These are phyloP conservation scores for Microctonus brassicae DNA, from an alignment of 2,888 invertebrate species.

Conservation along the genomic window DNA sequence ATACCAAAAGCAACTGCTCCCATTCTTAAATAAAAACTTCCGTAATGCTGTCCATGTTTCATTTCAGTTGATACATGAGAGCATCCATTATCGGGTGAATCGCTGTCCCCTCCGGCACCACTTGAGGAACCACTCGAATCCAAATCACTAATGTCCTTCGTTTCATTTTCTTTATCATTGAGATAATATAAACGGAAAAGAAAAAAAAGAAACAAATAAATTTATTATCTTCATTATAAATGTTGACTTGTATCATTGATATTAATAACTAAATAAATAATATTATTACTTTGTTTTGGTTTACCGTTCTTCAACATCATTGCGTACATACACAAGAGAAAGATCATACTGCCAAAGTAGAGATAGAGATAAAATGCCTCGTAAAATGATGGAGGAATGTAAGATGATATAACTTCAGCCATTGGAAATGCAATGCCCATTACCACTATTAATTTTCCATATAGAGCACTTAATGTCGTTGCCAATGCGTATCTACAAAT, in stretches of 20 bases:
- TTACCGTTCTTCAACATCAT: conserved; percentile 79
- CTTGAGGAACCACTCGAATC: conserved; percentile 67
- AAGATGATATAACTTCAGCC: conserved; percentile 95
- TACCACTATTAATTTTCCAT: conserved; percentile 92
- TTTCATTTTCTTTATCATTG: conserved; percentile 54
- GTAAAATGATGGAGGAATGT: conserved; percentile 93
- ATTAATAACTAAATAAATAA: neutral
- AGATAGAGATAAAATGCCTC: conserved; percentile 91
- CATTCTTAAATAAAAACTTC: conserved; percentile 93
- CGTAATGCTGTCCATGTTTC: conserved; percentile 81
- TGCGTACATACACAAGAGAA: conserved; percentile 86
- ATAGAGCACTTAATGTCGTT: conserved; percentile 91
- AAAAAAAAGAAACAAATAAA: neutral
- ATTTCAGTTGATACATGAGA: conserved; percentile 67
- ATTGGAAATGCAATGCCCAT: conserved; percentile 96
- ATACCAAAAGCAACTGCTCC: conserved; percentile 97
- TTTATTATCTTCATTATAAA: neutral
- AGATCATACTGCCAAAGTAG: conserved; percentile 88
- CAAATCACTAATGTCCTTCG: conserved; percentile 66
- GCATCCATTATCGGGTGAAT: conserved; percentile 57
- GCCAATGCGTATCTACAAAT: conserved; percentile 84
- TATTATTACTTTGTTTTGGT: conserved; percentile 68
- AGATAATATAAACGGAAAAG: neutral
- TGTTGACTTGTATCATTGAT: neutral
- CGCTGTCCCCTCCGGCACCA: conserved; percentile 65